Conservation (phyloP, 1,140 invertebrate genomes). For the Cydia strobilella region DNA sequence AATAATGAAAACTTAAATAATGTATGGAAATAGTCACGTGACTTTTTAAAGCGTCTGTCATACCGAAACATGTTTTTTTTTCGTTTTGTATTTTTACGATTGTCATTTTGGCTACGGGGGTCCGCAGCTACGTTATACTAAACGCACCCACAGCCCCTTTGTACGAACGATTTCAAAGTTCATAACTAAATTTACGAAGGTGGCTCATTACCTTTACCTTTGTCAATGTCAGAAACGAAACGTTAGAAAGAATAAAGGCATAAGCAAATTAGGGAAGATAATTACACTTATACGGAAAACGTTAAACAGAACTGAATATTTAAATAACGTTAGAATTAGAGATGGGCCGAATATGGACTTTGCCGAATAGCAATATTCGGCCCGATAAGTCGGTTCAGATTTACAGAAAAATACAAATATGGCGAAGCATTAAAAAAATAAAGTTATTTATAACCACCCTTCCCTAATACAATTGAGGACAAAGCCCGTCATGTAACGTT, state of each 20-base stretch:
- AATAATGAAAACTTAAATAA: too few relatives aligned
- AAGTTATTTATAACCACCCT: not conserved
- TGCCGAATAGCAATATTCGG: too few relatives aligned
- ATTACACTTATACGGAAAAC: slow-evolving; percentile 14
- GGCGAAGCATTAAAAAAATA: not conserved
- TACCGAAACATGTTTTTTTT: too few relatives aligned
- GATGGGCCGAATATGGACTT: too few relatives aligned
- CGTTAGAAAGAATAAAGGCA: slow-evolving; percentile 2
- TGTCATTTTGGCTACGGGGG: too few relatives aligned
- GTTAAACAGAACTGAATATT: not conserved
- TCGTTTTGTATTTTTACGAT: too few relatives aligned
- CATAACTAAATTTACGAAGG: slow-evolving; percentile 22
- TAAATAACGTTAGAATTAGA: not conserved
- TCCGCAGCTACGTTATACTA: too few relatives aligned
- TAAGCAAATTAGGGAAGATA: slow-evolving; percentile 12
- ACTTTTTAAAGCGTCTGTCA: too few relatives aligned
- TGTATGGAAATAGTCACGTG: too few relatives aligned
- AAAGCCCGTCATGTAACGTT: not conserved
- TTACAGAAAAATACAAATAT: not conserved
- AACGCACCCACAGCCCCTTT: not conserved
- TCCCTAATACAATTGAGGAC: not conserved
- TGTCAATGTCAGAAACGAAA: slow-evolving; percentile 30
- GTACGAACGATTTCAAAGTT: not conserved
- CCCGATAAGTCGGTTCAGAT: too few relatives aligned
- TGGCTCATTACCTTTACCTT: slow-evolving; percentile 23